Evolutionary conservation across 2,113 vertebrate genomes (phyloP).

Genomic region (Tretioscincus oriximinensis): DNA sequence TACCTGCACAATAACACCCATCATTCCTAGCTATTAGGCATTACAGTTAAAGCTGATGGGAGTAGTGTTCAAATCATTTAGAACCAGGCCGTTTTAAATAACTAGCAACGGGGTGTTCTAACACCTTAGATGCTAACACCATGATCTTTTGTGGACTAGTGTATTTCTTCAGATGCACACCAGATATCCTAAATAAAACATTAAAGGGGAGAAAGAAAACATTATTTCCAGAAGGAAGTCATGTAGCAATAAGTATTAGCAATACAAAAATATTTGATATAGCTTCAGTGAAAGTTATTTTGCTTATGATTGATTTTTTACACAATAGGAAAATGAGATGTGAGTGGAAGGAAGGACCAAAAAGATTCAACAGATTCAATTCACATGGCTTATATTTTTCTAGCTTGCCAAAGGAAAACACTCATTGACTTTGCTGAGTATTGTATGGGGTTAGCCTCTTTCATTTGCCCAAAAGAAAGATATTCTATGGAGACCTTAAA

Average conservation of each 20-base stretch:
- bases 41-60: too few relatives aligned
- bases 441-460: background rate
- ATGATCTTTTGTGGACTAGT: too few relatives aligned
- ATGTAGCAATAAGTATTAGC: background rate
- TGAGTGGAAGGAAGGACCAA: background rate
- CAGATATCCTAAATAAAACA: too few relatives aligned
- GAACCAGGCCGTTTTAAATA: too few relatives aligned
- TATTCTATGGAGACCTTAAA: constrained; percentile 12
- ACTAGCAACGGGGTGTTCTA: too few relatives aligned
- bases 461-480: constrained; percentile 22
- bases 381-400: constrained; percentile 14
- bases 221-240: background rate
- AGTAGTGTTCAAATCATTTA: too few relatives aligned
- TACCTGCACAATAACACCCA: background rate
- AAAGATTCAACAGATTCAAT: constrained; percentile 1
- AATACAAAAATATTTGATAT: background rate
- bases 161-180: too few relatives aligned
- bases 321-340: background rate
- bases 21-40: background rate
- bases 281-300: background rate
- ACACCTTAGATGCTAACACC: too few relatives aligned
- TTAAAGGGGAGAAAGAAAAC: too few relatives aligned
- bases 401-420: background rate
- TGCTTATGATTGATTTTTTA: background rate
- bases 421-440: background rate